Conservation (phyloP, 2,888 invertebrate genomes). For the Ecliptopera silaceata region DNA sequence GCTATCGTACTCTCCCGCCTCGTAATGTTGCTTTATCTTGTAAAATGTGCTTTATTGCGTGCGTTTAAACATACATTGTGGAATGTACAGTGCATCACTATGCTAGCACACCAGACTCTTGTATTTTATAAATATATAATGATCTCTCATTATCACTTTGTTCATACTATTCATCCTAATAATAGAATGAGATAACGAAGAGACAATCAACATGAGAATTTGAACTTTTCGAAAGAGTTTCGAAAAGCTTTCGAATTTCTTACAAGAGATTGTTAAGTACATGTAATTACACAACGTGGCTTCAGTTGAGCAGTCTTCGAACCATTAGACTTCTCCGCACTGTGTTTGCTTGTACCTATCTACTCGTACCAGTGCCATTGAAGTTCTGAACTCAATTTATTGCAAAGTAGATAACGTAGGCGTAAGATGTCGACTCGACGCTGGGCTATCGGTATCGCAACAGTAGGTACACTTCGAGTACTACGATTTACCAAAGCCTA, state of each 20-base stretch:
- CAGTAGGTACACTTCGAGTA: slow-evolving; percentile 18
- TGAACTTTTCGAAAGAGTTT: no score
- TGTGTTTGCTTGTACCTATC: slow-evolving; percentile 2
- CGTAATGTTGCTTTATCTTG: slow-evolving; percentile 11
- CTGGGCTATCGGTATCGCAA: slow-evolving; percentile 16
- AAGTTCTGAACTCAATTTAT: slow-evolving; percentile 37
- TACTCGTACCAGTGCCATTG: background rate
- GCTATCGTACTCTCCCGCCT: slow-evolving; percentile 19
- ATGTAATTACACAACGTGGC: background rate
- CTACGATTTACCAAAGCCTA: slow-evolving; percentile 10
- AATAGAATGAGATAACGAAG: background rate
- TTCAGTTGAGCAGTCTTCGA: background rate
- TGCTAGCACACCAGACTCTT: background rate
- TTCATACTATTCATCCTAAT: slow-evolving; percentile 15
- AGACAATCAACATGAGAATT: background rate
- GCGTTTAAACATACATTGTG: slow-evolving; percentile 8
- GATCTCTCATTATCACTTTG: slow-evolving; percentile 16
- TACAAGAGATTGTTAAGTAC: background rate
- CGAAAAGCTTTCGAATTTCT: background rate
- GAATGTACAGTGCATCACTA: slow-evolving; percentile 3
- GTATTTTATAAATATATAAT: background rate
- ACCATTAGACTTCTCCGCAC: background rate
- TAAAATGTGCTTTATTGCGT: slow-evolving; percentile 18
- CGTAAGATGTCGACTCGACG: slow-evolving; percentile 47
- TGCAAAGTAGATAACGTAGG: slow-evolving; percentile 60